Base-by-base conservation (phyloP, 2,113 vertebrate species). In the Thryonomys swinderianus region DNA sequence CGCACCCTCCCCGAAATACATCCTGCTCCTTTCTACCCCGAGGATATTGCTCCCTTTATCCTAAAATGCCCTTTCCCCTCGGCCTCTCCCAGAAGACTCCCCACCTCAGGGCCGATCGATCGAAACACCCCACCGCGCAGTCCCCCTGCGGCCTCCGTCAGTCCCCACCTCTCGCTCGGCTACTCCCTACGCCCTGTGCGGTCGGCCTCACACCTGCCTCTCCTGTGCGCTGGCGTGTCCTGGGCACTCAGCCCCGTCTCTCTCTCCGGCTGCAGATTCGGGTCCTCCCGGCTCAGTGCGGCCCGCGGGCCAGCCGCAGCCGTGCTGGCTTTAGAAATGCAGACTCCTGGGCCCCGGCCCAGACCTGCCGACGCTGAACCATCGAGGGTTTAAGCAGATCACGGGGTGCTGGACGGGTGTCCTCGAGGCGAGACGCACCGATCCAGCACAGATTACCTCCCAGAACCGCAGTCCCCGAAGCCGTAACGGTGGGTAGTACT, bases 351-450 rank as follows among this genome's bases (percentile, higher is more conserved):
- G 2, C 14, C n/a, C 21, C 34, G 7, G 3, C 17, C 27, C 32
- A 84, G 88, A 71, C 27, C 40, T 57, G 30, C 23, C 18, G 55
- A 51, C 32, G 67, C 37, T 5, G 34, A 78, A 59, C 18, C 67
- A 37, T 25, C 62, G 27, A 27, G 34, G 17, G 37, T 5, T n/a
- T 10, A n/a, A 67, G 30, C 45, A 18, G 21, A 18, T 37, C 51
- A 1, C 61, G 79, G 25, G 6, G 40, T 32, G 4, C 74, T 67
- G 45, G 10, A 4, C 0, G 20, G 2, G 8, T 10, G 2, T 17
- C 13, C 61, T 48, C 1, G 13, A 32, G 10, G 16, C n/a, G 40
- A 87, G 32, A 66, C 23, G 48, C 92, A 21, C 62, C 17, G 34
- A 53, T 25, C 25, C 1, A 51, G 74, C 20, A 34, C 80, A 45